A percentile compares a stretch with the other conserved stretches of the same genome.
These are phyloP conservation scores for Chiloscyllium punctatum DNA, from an alignment of 2,797 vertebrate genomes.

Conservation along the genomic window DNA sequence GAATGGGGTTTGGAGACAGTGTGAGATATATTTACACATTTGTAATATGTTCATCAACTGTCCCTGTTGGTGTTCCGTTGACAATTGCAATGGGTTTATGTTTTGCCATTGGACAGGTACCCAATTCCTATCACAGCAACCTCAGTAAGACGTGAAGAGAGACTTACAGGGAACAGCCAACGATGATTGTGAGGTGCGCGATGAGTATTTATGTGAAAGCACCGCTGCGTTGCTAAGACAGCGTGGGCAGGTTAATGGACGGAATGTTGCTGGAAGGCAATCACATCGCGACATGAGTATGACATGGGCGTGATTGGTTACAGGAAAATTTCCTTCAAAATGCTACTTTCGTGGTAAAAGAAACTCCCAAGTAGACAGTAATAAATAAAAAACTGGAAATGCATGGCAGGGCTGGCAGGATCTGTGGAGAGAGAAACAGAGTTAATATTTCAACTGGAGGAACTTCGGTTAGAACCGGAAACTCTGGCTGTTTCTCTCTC, in stretches of 20 bases:
- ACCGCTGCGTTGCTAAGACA: neutral
- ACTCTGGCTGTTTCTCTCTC: no score
- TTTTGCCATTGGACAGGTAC: neutral
- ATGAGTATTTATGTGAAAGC: neutral
- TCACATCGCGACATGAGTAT: neutral
- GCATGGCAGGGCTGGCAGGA: neutral
- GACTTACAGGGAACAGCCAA: neutral
- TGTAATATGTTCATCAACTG: neutral
- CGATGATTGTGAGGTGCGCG: neutral
- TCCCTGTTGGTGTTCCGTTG: neutral
- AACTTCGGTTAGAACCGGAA: no score
- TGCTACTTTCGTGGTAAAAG: neutral
- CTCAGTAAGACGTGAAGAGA: neutral
- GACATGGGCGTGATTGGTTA: neutral
- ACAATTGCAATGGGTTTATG: neutral
- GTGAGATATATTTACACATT: neutral
- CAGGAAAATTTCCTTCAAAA: neutral
- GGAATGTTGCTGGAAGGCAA: neutral
- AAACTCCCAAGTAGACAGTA: neutral
- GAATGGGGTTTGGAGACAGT: neutral
- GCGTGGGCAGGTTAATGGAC: neutral
- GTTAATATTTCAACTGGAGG: neutral
- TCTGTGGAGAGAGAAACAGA: neutral
- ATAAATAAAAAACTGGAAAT: neutral
- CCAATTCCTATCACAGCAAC: neutral